Percentiles rank a stretch among this genome's conserved stretches.
Evolutionary conservation across 2,888 invertebrate species (phyloP).

Genomic region (Amphipoea lucens): DNA sequence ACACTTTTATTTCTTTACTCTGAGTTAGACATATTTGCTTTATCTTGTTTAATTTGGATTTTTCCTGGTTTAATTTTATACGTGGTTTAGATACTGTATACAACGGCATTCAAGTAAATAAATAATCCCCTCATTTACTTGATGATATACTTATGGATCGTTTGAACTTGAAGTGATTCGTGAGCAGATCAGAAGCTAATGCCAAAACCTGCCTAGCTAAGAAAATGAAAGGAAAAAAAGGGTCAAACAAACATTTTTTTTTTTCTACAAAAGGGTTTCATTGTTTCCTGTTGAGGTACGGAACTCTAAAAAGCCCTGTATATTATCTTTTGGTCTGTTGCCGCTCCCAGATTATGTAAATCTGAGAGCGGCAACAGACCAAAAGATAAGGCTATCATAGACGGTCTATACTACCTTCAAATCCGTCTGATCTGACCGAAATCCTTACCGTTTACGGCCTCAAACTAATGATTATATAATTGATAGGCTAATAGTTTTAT

Average conservation of each 20-base stretch:
- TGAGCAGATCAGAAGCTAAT: not conserved
- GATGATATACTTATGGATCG: not conserved
- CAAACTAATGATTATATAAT: not conserved
- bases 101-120: too few relatives aligned
- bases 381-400: not conserved
- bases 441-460: too few relatives aligned
- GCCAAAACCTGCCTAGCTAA: not conserved
- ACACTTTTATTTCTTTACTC: slow-evolving; percentile 7
- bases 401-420: not conserved
- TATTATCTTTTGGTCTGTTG: too few relatives aligned
- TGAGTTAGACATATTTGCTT: slow-evolving; percentile 6
- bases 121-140: too few relatives aligned
- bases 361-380: not conserved
- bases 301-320: not conserved
- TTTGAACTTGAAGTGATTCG: not conserved
- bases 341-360: too few relatives aligned
- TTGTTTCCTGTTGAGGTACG: not conserved
- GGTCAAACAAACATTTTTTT: not conserved
- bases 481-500: not conserved
- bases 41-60: not conserved
- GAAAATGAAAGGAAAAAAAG: not conserved
- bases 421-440: not conserved
- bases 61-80: not conserved
- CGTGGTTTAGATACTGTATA: too few relatives aligned
- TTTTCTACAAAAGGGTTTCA: too few relatives aligned